Evolutionary conservation across 2,113 vertebrate species (phyloP).

Genomic region (Piaya cayana): DNA sequence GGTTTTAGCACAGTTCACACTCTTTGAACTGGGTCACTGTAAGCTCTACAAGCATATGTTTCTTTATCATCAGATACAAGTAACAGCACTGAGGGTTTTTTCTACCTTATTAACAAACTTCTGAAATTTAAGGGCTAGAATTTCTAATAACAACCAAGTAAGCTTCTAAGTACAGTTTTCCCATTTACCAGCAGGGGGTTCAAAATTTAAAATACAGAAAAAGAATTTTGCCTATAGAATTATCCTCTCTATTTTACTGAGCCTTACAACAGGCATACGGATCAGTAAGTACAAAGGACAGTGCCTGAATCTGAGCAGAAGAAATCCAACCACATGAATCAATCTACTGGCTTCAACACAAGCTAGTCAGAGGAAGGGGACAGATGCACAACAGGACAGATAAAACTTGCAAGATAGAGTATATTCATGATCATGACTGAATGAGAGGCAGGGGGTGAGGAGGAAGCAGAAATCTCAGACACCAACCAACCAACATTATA

Average conservation of each 20-base stretch:
- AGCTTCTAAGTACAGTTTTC: neutral
- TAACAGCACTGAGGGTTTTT: neutral
- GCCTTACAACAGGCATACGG: neutral
- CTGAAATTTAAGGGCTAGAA: neutral
- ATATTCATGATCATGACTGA: neutral
- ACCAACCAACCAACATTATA: neutral
- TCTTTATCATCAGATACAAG: neutral
- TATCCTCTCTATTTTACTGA: neutral
- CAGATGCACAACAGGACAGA: fast-evolving
- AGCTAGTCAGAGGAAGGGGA: neutral
- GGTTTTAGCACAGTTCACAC: neutral
- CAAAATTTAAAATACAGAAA: neutral
- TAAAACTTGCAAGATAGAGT: neutral
- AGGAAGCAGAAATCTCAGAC: neutral
- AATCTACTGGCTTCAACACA: neutral
- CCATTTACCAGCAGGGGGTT: neutral
- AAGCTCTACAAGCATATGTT: slow-evolving; percentile 32
- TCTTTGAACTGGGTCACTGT: neutral
- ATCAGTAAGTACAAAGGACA: neutral
- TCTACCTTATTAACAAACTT: neutral
- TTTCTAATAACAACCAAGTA: neutral
- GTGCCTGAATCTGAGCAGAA: neutral
- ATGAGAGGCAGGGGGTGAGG: too few species aligned
- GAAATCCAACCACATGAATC: neutral
- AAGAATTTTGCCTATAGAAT: neutral